Evolutionary conservation across 2,888 invertebrate genomes (phyloP).

Genomic region (Luffia ferchaultella): DNA sequence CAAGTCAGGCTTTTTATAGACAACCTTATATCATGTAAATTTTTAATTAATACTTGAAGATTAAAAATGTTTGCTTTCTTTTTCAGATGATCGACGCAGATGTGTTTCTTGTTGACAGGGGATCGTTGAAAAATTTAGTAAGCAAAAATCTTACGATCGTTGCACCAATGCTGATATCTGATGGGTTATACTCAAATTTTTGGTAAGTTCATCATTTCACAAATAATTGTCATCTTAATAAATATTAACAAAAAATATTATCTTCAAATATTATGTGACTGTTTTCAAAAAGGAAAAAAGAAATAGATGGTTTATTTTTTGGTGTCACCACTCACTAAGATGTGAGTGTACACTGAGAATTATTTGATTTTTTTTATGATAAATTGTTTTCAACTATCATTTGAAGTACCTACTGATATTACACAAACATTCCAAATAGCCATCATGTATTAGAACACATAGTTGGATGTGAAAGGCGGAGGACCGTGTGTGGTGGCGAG

Average conservation of each 20-base stretch:
- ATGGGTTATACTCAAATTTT: constrained; percentile 92
- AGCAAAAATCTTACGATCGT: constrained; percentile 70
- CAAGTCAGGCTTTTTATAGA: too few relatives aligned
- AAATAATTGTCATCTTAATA: background rate
- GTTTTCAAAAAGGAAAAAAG: background rate
- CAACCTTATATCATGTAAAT: too few relatives aligned
- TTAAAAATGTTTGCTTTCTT: too few relatives aligned
- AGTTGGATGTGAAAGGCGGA: too few relatives aligned
- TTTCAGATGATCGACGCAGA: constrained; percentile 86
- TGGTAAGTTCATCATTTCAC: constrained; percentile 68
- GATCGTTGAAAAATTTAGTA: constrained; percentile 70
- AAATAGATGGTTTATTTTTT: background rate
- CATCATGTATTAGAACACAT: too few relatives aligned
- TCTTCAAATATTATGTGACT: background rate
- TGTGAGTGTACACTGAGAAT: background rate
- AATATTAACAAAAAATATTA: background rate
- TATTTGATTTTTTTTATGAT: too few relatives aligned
- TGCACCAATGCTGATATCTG: constrained; percentile 87
- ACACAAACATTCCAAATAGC: too few relatives aligned
- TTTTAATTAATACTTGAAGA: too few relatives aligned
- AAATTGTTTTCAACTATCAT: too few relatives aligned
- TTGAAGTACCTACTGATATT: too few relatives aligned
- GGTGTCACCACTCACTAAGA: background rate
- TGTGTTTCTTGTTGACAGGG: constrained; percentile 76
- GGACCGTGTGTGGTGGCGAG: too few relatives aligned